These are phyloP conservation scores for Micromussa lordhowensis DNA, from an alignment of 92 coral and sea anemone species.

Conservation along the genomic window DNA sequence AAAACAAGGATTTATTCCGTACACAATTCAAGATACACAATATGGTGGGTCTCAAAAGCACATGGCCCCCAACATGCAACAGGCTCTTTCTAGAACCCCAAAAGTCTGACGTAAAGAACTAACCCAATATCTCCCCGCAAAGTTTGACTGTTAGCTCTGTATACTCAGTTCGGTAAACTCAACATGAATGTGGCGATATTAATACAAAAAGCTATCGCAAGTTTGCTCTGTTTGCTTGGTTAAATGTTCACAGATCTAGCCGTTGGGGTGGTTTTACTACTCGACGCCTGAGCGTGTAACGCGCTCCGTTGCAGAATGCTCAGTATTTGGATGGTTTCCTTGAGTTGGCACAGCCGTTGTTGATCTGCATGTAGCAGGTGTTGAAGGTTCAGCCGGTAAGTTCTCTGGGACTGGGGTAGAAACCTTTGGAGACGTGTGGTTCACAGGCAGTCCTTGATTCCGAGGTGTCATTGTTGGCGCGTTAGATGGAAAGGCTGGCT, in stretches of 20 bases:
- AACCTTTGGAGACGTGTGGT: not conserved
- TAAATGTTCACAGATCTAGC: conserved; percentile 20
- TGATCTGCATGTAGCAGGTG: conserved; percentile 29
- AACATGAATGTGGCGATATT: not conserved
- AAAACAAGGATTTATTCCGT: too few relatives aligned
- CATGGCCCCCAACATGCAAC: too few relatives aligned
- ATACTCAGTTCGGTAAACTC: not conserved
- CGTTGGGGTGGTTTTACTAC: conserved; percentile 36
- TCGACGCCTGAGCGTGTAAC: conserved; percentile 44
- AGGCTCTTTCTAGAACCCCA: too few relatives aligned
- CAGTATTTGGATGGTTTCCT: conserved; percentile 4
- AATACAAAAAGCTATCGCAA: too few relatives aligned
- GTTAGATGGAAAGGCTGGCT: conserved; percentile 7
- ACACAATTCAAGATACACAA: too few relatives aligned
- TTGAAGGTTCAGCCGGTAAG: not conserved
- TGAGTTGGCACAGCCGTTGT: not conserved
- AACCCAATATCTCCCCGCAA: not conserved
- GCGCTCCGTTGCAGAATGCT: not conserved
- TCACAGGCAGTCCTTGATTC: not conserved
- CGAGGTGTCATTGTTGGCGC: conserved; percentile 17
- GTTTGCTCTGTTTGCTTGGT: not conserved
- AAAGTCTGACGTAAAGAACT: too few relatives aligned
- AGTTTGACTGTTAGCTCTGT: not conserved
- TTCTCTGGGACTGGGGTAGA: conserved; percentile 23
- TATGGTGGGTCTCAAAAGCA: too few relatives aligned